Evolutionary conservation across 2,113 vertebrate genomes (phyloP).

Genomic region (Tenrec ecaudatus): DNA sequence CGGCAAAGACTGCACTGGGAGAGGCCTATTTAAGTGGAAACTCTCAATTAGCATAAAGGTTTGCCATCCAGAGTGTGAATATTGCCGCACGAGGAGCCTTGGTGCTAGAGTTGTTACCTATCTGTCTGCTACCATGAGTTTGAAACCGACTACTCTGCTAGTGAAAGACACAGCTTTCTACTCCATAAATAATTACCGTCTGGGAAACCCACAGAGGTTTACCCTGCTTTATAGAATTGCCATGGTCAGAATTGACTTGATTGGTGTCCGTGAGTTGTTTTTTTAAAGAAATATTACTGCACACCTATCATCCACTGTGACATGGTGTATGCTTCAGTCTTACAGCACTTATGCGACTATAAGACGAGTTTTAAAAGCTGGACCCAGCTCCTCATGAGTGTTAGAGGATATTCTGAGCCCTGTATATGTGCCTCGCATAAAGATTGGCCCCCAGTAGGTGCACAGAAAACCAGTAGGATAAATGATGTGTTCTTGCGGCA

Average conservation of each 20-base stretch:
- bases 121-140: too few relatives aligned
- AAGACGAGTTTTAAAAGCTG: not conserved
- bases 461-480: not conserved
- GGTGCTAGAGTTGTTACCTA: too few relatives aligned
- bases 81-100: too few relatives aligned
- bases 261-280: too few relatives aligned
- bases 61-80: too few relatives aligned
- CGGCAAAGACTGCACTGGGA: not conserved
- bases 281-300: not conserved
- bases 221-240: too few relatives aligned
- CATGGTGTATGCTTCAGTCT: not conserved
- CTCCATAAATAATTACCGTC: too few relatives aligned
- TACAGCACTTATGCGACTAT: not conserved
- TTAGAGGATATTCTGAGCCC: not conserved
- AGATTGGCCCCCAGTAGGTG: not conserved
- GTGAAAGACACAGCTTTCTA: too few relatives aligned
- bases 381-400: not conserved
- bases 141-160: too few relatives aligned
- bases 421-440: not conserved
- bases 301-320: not conserved
- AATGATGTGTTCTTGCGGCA: not conserved
- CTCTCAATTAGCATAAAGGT: not conserved
- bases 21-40: not conserved
- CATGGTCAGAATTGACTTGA: too few relatives aligned
- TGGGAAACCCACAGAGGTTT: too few relatives aligned